Evolutionary conservation across 2,888 invertebrate species (phyloP), one percentile per base, ranked within the genome.

Genomic region (Amblyjoppa proteus): DNA sequence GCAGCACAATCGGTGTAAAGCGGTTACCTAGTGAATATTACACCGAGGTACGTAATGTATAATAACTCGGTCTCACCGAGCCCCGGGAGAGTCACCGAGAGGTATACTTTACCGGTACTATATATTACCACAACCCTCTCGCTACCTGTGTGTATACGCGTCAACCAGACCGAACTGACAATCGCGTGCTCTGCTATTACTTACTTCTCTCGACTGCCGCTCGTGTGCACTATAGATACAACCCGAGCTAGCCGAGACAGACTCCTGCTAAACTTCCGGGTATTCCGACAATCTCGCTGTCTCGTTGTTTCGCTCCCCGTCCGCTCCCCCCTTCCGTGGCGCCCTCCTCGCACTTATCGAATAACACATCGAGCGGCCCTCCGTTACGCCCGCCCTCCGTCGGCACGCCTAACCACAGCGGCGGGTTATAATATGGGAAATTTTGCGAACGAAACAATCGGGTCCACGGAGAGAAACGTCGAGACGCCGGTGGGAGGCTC

Each of bases 141-240:
- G 58, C 45, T 58, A 25, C 11, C 25, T 28, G 58, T 13, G 20
- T 58, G 58, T 13, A 11, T 58, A 25, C 25, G 45, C 74, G 70
- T 58, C 70, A 78, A 70, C 70, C 61, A 58, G 78, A 74, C 45
- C 34, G 51, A 80, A 49, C 73, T 73, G 79, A 80, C 73, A 80
- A 80, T 78, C 77, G 78, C 61, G 58, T 70, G 78, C 41, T 78
- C 34, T 31, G 34, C 69, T 70, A 78, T 70, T 78, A 70, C 69
- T 58, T 69, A 45, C 45, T 45, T 11, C 38, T 69, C 58, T 31
- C 20, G 13, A 51, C 51, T 34, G 28, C 58, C 41, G 28, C 56
- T 9, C 16, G 34, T 64, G 11, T 49, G 11, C 53, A n/a, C 66
- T 68, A 41, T 41, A 16, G 31, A 53, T 6, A 75, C 49, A 25